A percentile compares a stretch with the other conserved stretches of the same genome.
Evolutionary conservation across 64 coral and sea anemone genomes (phyloP).

Genomic region (Porites australiensis): DNA sequence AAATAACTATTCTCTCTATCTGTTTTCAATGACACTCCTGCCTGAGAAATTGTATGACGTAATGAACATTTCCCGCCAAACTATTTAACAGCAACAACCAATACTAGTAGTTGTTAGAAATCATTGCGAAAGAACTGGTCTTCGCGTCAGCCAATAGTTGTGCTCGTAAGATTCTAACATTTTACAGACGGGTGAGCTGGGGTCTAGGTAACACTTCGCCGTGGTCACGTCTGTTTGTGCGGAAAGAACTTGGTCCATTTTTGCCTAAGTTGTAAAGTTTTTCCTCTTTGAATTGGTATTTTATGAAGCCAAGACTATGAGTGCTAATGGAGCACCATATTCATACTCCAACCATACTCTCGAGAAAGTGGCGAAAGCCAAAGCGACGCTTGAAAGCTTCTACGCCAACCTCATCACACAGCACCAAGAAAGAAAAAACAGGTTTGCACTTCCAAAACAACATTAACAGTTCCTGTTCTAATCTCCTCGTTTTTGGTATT

Average conservation of each 20-base stretch:
- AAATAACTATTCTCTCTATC: too few relatives aligned
- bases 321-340: conserved; percentile 78
- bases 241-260: not conserved
- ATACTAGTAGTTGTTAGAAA: not conserved
- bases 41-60: not conserved
- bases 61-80: not conserved
- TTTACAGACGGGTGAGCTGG: not conserved
- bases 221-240: conserved; percentile 16
- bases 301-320: conserved; percentile 82
- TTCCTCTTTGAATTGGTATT: not conserved
- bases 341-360: conserved; percentile 95
- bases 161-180: not conserved
- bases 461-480: not conserved
- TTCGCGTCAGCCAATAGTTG: not conserved
- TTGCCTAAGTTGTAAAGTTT: not conserved
- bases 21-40: too few relatives aligned
- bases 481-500: not conserved
- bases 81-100: not conserved
- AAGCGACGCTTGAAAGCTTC: conserved; percentile 94
- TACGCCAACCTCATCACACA: conserved; percentile 92
- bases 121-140: not conserved
- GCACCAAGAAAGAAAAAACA: conserved; percentile 91
- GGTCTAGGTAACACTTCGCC: not conserved
- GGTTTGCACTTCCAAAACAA: conserved; percentile 54
- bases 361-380: conserved; percentile 97